A percentile compares a stretch with the other conserved stretches of the same genome.
Conservation (phyloP, 2,797 vertebrate species). For the Melanotaenia boesemani region DNA sequence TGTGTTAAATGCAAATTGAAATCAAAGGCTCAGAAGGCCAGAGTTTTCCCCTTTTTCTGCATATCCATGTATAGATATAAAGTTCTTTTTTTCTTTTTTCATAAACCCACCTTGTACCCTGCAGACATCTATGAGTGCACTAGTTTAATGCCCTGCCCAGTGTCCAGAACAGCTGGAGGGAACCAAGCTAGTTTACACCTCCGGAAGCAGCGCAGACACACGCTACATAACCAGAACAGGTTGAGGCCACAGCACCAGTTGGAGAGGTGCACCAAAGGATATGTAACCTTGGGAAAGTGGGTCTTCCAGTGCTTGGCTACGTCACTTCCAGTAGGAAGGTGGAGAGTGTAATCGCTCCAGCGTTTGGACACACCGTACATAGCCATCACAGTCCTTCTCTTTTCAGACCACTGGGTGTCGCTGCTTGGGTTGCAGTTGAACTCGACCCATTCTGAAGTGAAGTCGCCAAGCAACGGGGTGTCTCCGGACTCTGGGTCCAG, state of each 20-base stretch:
- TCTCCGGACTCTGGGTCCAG: constrained; percentile 85
- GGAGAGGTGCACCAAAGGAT: constrained; percentile 93
- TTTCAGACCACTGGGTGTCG: constrained; percentile 89
- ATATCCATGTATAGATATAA: background rate
- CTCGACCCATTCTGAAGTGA: constrained; percentile 96
- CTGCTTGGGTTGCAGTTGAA: constrained; percentile 93
- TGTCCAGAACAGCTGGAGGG: constrained; percentile 94
- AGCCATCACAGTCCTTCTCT: constrained; percentile 83
- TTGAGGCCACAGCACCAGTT: constrained; percentile 98
- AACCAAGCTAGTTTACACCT: constrained; percentile 96
- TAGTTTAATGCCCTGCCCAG: constrained; percentile 96
- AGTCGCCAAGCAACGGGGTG: constrained; percentile 90
- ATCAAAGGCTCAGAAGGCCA: background rate
- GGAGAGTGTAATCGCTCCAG: constrained; percentile 97
- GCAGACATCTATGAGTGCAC: constrained; percentile 86
- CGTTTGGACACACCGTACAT: constrained; percentile 90
- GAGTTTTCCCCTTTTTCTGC: background rate
- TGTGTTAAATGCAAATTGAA: background rate
- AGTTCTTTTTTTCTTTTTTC: background rate
- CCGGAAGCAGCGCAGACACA: constrained; percentile 92
- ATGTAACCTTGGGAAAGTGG: constrained; percentile 92
- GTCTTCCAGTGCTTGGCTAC: constrained; percentile 97
- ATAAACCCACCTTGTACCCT: background rate
- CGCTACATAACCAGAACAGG: constrained; percentile 92
- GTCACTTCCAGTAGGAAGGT: constrained; percentile 93